These are phyloP conservation scores for Eulacestoma nigropectus DNA, from an alignment of 2,113 vertebrate genomes.

Conservation along the genomic window DNA sequence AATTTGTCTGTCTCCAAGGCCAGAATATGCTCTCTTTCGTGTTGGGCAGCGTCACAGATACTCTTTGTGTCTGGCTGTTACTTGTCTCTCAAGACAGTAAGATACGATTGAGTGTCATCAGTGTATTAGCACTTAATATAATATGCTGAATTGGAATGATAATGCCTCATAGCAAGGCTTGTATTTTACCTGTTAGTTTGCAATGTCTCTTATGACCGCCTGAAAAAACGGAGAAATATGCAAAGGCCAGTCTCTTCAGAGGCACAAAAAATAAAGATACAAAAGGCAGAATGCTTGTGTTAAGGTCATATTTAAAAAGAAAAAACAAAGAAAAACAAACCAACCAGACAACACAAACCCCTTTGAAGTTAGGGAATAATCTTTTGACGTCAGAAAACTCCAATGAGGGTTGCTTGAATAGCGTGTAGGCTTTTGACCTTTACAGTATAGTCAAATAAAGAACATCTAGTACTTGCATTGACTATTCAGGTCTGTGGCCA, in stretches of 20 bases:
- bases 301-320: background rate
- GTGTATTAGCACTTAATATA: background rate
- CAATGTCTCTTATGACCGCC: background rate
- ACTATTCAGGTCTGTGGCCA: background rate
- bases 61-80: background rate
- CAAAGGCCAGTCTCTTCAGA: background rate
- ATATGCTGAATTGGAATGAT: constrained; percentile 21
- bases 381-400: background rate
- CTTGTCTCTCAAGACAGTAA: background rate
- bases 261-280: background rate
- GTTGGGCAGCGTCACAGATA: background rate
- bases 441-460: background rate
- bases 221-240: background rate
- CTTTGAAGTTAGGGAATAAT: background rate
- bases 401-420: background rate
- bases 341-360: background rate
- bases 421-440: background rate
- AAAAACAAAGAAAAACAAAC: background rate
- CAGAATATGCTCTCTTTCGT: background rate
- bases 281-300: background rate
- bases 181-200: constrained; percentile 46
- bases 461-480: background rate
- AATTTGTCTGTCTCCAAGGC: background rate
- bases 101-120: background rate
- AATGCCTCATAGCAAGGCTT: background rate